Evolutionary conservation across 2,797 vertebrate species (phyloP).

Genomic region (Mergus octosetaceus): DNA sequence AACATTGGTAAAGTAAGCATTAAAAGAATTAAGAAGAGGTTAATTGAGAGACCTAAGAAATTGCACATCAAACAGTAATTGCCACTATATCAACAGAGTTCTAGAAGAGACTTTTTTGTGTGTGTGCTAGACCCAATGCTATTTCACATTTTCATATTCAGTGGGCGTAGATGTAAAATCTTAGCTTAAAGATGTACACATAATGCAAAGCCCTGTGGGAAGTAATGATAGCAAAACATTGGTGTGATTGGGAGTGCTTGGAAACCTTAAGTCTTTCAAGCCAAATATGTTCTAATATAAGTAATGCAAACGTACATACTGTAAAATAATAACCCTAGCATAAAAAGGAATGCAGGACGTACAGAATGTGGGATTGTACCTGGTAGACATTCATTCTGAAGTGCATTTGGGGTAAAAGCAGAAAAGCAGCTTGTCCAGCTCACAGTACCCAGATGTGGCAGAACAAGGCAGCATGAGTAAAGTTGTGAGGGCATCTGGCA

Average conservation of each 20-base stretch:
- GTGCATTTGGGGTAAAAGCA: neutral
- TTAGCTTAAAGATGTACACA: neutral
- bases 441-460: neutral
- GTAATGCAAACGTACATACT: neutral
- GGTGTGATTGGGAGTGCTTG: neutral
- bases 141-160: neutral
- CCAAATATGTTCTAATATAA: neutral
- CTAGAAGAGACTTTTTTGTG: neutral
- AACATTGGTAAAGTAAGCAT: neutral
- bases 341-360: neutral
- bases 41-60: neutral
- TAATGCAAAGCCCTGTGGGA: neutral
- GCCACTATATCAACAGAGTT: neutral
- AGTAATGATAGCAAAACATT: neutral
- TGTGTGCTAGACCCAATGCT: neutral
- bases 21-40: neutral
- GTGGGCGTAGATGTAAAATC: neutral
- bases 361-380: neutral
- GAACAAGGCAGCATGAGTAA: neutral
- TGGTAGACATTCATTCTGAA: neutral
- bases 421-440: neutral
- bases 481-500: neutral
- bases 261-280: neutral
- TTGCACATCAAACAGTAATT: neutral
- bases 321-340: neutral